Percentiles rank a stretch among this genome's conserved stretches.
Evolutionary conservation across 2,797 vertebrate genomes (phyloP).

Genomic region (Chelon labrosus): DNA sequence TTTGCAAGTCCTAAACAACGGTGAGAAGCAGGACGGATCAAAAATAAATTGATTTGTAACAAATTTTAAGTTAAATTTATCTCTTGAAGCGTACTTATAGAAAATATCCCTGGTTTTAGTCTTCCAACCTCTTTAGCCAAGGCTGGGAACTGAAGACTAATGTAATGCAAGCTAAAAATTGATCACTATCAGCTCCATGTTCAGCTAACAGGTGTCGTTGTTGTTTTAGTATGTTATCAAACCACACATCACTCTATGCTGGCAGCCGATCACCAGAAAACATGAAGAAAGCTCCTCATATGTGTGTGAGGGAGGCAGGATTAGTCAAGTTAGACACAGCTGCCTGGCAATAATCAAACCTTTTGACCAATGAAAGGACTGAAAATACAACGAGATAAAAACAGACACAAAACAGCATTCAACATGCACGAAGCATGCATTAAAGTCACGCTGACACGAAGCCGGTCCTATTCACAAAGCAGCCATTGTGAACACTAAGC

Average conservation of each 20-base stretch:
- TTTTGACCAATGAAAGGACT: slow-evolving; percentile 26
- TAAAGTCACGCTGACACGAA: slow-evolving; percentile 60
- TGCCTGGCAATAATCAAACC: slow-evolving; percentile 59
- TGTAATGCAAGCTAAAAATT: neutral
- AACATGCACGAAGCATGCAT: slow-evolving; percentile 90
- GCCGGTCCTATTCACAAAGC: slow-evolving; percentile 55
- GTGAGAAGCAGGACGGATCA: neutral
- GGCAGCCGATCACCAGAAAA: slow-evolving; percentile 70
- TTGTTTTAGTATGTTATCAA: slow-evolving; percentile 76
- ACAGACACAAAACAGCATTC: slow-evolving; percentile 41
- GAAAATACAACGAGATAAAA: slow-evolving; percentile 30
- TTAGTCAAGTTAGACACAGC: slow-evolving; percentile 80
- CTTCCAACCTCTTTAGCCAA: neutral
- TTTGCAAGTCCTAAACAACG: neutral
- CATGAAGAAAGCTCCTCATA: slow-evolving; percentile 59
- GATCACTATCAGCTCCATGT: slow-evolving; percentile 65
- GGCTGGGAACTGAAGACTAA: neutral
- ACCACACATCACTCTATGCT: slow-evolving; percentile 46
- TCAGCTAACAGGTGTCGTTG: slow-evolving; percentile 31
- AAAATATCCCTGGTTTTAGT: neutral
- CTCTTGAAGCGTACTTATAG: too few species aligned
- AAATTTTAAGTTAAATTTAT: too few species aligned
- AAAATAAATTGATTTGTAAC: too few species aligned
- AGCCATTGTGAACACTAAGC: slow-evolving; percentile 52
- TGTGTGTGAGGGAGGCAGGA: slow-evolving; percentile 66